phyloP scores from a whole-genome alignment of 2,113 vertebrate genomes.

The Microcebus griseorufus region DNA sequence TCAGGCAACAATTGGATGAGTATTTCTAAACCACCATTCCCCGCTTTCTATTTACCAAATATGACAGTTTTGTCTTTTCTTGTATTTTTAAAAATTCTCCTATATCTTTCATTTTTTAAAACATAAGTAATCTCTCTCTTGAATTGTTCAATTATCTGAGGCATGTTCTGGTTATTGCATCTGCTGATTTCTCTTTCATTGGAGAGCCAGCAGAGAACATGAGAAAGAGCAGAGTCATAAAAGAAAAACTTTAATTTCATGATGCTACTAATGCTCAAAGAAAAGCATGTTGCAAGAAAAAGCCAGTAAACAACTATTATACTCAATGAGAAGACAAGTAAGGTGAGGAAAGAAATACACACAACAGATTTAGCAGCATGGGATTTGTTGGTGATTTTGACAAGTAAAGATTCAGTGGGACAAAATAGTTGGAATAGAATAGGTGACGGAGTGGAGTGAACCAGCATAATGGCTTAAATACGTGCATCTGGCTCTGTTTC shows the following conservation, averaged over 20 bases:
- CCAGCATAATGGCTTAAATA: not conserved
- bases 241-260: not conserved
- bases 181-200: not conserved
- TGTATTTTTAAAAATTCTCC: not conserved
- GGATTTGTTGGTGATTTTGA: not conserved
- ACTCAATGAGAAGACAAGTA: not conserved
- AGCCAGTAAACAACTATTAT: not conserved
- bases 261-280: not conserved
- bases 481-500: not conserved
- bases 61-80: not conserved
- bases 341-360: not conserved
- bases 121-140: not conserved
- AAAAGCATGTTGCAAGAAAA: not conserved
- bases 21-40: not conserved
- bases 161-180: not conserved
- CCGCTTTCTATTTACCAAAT: not conserved
- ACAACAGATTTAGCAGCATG: not conserved
- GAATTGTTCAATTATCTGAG: not conserved
- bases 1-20: not conserved
- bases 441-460: not conserved
- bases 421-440: not conserved
- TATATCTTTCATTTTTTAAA: not conserved
- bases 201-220: not conserved
- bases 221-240: not conserved
- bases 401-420: not conserved